Percentiles rank a stretch among this genome's conserved stretches.
Evolutionary conservation across 2,888 invertebrate genomes (phyloP).

Genomic region (Steinernema carpocapsae): DNA sequence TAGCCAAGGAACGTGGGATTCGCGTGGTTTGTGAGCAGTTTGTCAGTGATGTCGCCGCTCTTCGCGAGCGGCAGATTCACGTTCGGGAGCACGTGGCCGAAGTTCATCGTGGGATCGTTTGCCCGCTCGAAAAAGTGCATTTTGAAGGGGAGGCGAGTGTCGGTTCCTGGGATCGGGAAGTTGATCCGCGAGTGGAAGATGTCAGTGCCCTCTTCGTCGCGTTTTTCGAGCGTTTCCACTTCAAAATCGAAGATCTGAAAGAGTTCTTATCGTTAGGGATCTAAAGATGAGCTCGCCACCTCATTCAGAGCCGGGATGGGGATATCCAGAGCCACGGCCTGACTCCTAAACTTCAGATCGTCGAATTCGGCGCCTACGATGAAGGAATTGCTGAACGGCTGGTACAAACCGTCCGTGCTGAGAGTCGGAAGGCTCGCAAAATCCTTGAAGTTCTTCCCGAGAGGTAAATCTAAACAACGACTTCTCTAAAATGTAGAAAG

Average conservation of each 20-base stretch:
- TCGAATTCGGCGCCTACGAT: conserved; percentile 54
- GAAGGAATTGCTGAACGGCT: conserved; percentile 50
- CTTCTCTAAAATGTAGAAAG: neutral
- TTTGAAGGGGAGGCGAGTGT: conserved; percentile 51
- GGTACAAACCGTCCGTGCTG: conserved; percentile 52
- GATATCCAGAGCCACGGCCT: conserved; percentile 52
- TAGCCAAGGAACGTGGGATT: conserved; percentile 54
- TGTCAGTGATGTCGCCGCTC: conserved; percentile 48
- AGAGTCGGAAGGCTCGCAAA: conserved; percentile 52
- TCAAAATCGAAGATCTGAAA: conserved; percentile 53
- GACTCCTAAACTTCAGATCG: conserved; percentile 50
- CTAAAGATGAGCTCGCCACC: conserved; percentile 25
- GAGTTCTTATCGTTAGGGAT: neutral
- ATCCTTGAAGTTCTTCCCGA: conserved; percentile 49
- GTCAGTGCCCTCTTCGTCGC: conserved; percentile 50
- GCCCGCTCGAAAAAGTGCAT: conserved; percentile 52
- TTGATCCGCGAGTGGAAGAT: conserved; percentile 53
- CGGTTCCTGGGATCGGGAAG: conserved; percentile 51
- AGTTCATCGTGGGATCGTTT: conserved; percentile 52
- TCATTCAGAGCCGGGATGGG: conserved; percentile 53
- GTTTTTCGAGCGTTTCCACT: conserved; percentile 52
- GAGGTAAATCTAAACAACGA: conserved; percentile 41
- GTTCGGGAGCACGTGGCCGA: conserved; percentile 52
- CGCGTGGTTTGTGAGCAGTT: conserved; percentile 50
- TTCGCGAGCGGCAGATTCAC: conserved; percentile 47